Evolutionary conservation across 2,888 invertebrate species (phyloP).

Genomic region (Malthinus seriepunctatus): DNA sequence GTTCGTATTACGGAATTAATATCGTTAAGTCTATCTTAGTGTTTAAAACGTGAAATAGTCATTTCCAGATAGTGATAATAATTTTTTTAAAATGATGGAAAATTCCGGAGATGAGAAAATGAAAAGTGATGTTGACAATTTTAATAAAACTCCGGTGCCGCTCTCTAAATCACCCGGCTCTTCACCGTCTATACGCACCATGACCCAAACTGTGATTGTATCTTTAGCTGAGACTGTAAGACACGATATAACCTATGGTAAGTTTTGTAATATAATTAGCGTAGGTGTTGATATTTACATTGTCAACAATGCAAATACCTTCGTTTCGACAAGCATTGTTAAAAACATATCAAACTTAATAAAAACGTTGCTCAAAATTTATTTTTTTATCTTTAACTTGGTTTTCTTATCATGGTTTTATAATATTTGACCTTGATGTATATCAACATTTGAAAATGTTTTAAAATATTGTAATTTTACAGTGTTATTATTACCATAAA

Average conservation of each 20-base stretch:
- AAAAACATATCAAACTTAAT: not conserved
- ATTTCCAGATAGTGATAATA: not conserved
- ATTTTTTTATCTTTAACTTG: not conserved
- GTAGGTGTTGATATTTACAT: conserved; percentile 31
- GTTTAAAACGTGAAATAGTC: not conserved
- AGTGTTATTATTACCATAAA: too few species aligned
- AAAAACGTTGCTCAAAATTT: not conserved
- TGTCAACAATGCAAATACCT: conserved; percentile 2
- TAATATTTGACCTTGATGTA: not conserved
- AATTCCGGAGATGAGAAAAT: conserved; percentile 36
- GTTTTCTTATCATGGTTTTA: conserved; percentile 6
- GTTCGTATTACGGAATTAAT: not conserved
- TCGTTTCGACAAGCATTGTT: not conserved
- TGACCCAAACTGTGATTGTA: conserved; percentile 54
- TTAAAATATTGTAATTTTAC: too few species aligned
- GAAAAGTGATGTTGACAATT: conserved; percentile 37
- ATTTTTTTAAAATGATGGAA: conserved; percentile 11
- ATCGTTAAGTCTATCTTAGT: not conserved
- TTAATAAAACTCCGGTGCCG: conserved; percentile 52
- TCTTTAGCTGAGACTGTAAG: conserved; percentile 58
- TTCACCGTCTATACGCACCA: conserved; percentile 51
- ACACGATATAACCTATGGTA: conserved; percentile 62
- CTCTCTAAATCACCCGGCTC: conserved; percentile 49
- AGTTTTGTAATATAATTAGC: conserved; percentile 35
- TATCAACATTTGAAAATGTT: too few species aligned